Conservation (phyloP, 1,140 invertebrate species). For the Lordiphosa mommai region DNA sequence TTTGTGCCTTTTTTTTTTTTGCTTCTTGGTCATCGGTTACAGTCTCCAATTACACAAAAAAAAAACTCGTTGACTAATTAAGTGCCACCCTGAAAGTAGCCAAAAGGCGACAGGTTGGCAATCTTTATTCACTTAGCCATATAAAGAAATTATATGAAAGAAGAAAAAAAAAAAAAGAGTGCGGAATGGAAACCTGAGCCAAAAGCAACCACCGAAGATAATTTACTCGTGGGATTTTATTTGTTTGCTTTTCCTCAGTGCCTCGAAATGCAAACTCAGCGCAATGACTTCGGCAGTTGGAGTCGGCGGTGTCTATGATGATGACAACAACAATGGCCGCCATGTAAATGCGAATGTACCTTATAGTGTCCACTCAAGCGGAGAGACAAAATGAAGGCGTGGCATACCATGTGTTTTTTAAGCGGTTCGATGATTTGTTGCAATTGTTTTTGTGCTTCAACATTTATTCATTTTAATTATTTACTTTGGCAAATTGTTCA, state of each 20-base stretch:
- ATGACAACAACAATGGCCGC: slow-evolving; percentile 28
- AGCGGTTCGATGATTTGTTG: not conserved
- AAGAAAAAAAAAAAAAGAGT: slow-evolving; percentile 14
- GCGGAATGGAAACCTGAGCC: slow-evolving; percentile 43
- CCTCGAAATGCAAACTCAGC: slow-evolving; percentile 58
- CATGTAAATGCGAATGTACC: slow-evolving; percentile 40
- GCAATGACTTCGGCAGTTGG: slow-evolving; percentile 49
- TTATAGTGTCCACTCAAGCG: slow-evolving; percentile 58
- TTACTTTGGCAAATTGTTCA: slow-evolving; percentile 73
- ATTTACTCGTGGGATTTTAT: slow-evolving; percentile 65
- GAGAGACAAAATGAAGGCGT: slow-evolving; percentile 21
- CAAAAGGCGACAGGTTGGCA: slow-evolving; percentile 31
- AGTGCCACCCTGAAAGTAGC: slow-evolving; percentile 29
- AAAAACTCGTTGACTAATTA: slow-evolving; percentile 26
- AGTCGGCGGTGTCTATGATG: slow-evolving; percentile 13
- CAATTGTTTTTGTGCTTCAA: slow-evolving; percentile 22
- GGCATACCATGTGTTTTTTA: slow-evolving; percentile 6
- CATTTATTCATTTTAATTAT: slow-evolving; percentile 74
- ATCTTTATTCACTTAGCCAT: slow-evolving; percentile 13
- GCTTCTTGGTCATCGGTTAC: not conserved
- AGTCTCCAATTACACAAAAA: slow-evolving; percentile 35
- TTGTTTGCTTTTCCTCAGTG: slow-evolving; percentile 28
- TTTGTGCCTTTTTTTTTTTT: slow-evolving; percentile 20
- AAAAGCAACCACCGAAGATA: slow-evolving; percentile 50
- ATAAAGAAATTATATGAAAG: slow-evolving; percentile 32